These are phyloP conservation scores for Chionomys nivalis DNA, from an alignment of 2,113 vertebrate species.

Conservation along the genomic window DNA sequence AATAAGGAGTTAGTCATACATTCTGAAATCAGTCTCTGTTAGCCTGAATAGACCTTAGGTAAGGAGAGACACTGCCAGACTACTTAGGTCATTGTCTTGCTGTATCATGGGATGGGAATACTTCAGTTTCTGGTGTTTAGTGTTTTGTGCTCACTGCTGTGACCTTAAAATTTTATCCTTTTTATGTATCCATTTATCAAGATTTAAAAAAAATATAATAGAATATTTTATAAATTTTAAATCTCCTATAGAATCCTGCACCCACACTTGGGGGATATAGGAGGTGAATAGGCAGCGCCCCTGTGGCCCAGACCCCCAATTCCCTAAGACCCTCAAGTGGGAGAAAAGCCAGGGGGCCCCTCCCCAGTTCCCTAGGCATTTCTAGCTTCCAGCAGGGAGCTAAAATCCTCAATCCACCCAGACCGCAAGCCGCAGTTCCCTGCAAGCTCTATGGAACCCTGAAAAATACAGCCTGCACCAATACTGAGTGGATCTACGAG, in stretches of 20 bases:
- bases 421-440: accelerated
- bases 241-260: not conserved
- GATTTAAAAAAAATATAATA: not conserved
- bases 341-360: too few species aligned
- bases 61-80: not conserved
- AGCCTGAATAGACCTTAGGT: not conserved
- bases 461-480: too few species aligned
- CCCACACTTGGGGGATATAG: too few species aligned
- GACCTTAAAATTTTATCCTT: not conserved
- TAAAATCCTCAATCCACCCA: too few species aligned
- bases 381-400: too few species aligned
- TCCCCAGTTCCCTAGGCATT: too few species aligned
- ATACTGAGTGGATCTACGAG: too few species aligned
- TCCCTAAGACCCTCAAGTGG: too few species aligned
- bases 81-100: not conserved
- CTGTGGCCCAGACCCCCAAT: too few species aligned
- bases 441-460: too few species aligned
- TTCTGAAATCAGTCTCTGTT: not conserved
- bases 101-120: not conserved
- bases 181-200: not conserved
- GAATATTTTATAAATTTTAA: not conserved
- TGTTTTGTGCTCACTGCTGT: not conserved
- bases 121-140: not conserved
- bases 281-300: too few species aligned
- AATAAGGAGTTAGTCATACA: not conserved